Percentiles rank a stretch among this genome's conserved stretches.
phyloP scores from a whole-genome alignment of 1,140 invertebrate genomes.

The Leptopilina boulardi region DNA sequence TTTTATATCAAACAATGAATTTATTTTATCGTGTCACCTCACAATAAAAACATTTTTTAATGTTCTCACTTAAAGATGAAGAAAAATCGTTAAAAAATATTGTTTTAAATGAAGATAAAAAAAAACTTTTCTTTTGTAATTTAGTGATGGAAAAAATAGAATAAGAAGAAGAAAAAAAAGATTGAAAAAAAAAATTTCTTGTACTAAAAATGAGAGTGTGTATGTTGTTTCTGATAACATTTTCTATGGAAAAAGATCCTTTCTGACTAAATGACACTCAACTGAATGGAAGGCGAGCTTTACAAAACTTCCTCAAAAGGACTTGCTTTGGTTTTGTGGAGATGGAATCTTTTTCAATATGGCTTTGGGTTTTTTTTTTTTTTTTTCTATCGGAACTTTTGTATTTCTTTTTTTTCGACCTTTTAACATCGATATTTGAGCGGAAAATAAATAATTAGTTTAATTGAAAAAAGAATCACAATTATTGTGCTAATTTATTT shows the following conservation, averaged over 20 bases:
- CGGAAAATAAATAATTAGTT: no score
- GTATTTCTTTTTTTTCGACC: not conserved
- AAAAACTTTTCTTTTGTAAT: no score
- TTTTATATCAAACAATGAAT: not conserved
- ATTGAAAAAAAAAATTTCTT: not conserved
- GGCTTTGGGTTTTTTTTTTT: not conserved
- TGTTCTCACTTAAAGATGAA: no score
- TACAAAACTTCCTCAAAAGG: slow-evolving; percentile 17
- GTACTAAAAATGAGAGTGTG: not conserved
- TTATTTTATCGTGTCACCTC: no score
- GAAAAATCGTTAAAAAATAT: not conserved
- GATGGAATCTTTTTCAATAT: not conserved
- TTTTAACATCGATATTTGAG: no score
- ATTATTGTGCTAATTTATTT: no score
- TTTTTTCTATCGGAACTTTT: not conserved
- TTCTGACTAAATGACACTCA: slow-evolving; percentile 1
- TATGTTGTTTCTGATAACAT: slow-evolving; percentile 5
- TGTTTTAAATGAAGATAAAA: no score
- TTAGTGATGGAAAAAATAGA: no score
- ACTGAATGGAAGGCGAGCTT: not conserved
- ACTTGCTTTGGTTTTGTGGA: not conserved
- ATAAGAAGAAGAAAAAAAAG: not conserved
- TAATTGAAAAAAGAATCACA: no score
- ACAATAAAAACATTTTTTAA: no score
- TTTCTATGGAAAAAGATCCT: slow-evolving; percentile 3